phyloP scores from a whole-genome alignment of 2,888 invertebrate genomes.

The Encarsia formosa region DNA sequence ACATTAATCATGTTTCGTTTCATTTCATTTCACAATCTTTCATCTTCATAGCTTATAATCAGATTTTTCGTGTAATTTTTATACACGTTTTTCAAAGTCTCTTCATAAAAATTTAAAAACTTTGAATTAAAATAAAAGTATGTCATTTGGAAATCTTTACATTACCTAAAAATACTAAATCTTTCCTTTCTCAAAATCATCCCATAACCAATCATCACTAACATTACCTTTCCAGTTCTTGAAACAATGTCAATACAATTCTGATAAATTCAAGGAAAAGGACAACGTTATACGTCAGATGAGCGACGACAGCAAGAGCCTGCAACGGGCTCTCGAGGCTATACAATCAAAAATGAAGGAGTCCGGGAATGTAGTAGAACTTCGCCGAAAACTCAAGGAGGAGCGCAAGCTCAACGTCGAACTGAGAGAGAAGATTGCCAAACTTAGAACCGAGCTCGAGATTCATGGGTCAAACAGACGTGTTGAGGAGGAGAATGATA shows the following conservation, averaged over 20 bases:
- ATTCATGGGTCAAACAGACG: constrained; percentile 18
- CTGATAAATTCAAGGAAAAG: constrained; percentile 50
- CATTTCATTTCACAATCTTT: not conserved
- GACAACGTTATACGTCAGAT: constrained; percentile 60
- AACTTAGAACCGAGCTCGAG: constrained; percentile 26
- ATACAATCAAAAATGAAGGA: constrained; percentile 56
- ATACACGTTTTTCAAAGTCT: no score
- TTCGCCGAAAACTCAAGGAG: constrained; percentile 57
- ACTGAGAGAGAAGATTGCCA: constrained; percentile 45
- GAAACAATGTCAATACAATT: not conserved
- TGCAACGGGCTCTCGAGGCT: constrained; percentile 55
- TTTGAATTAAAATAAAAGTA: no score
- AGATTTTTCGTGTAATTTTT: no score
- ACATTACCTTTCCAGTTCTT: not conserved
- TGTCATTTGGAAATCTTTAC: not conserved
- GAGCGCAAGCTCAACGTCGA: constrained; percentile 53
- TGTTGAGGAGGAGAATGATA: constrained; percentile 38
- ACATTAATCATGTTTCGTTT: not conserved
- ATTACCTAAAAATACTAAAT: not conserved
- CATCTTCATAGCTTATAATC: no score
- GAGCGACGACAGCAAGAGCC: constrained; percentile 56
- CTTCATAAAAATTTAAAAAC: no score
- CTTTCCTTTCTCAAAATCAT: not conserved
- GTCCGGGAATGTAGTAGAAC: constrained; percentile 58
- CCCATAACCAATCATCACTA: not conserved